A percentile compares a stretch with the other conserved stretches of the same genome.
Conservation (phyloP, 2,113 vertebrate species). For the Jacana jacana region DNA sequence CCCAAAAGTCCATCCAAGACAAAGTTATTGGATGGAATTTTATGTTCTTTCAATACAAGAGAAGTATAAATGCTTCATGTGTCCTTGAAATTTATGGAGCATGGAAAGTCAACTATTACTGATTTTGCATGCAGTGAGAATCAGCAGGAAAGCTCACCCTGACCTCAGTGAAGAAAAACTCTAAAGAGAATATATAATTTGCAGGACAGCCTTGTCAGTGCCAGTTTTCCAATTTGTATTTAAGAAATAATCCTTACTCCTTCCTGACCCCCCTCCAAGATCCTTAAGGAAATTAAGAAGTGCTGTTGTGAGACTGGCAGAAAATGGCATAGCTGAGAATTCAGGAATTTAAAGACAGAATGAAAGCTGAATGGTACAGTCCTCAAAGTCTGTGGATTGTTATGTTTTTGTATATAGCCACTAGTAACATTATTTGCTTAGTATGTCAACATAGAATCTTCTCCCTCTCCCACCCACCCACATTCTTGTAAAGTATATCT, state of each 20-base stretch:
- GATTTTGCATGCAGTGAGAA: neutral
- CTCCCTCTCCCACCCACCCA: neutral
- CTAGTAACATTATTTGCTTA: constrained; percentile 21
- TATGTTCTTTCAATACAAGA: neutral
- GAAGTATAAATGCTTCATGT: neutral
- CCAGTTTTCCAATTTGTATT: neutral
- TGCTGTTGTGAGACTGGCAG: neutral
- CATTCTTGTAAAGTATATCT: constrained; percentile 40
- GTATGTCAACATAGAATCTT: neutral
- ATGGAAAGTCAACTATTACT: neutral
- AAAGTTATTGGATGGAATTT: neutral
- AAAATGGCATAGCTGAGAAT: neutral
- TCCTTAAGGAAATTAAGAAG: neutral
- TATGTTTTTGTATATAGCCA: neutral
- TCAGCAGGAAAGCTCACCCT: neutral
- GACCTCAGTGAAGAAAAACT: neutral
- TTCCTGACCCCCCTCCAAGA: neutral
- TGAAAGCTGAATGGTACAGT: neutral
- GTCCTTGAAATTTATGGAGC: neutral
- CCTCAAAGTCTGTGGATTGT: neutral
- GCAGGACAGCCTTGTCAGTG: neutral
- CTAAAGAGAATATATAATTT: neutral
- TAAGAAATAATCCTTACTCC: neutral
- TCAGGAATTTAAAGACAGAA: neutral
- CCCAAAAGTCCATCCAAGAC: neutral